Evolutionary conservation across 2,888 invertebrate species (phyloP).

Genomic region (Erynnis tages): DNA sequence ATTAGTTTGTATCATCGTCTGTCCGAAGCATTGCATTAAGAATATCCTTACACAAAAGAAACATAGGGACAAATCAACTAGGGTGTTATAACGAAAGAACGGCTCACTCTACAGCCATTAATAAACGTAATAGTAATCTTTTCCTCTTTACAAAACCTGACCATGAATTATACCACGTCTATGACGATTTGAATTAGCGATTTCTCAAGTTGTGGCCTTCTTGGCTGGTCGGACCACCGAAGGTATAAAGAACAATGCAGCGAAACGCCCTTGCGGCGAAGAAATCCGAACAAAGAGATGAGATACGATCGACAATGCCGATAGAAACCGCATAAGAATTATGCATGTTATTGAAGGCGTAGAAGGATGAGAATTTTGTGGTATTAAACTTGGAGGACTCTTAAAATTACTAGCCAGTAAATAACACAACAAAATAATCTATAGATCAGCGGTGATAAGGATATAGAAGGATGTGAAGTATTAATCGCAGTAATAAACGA

Average conservation of each 20-base stretch:
- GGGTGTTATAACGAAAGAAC: not conserved
- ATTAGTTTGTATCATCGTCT: too few species aligned
- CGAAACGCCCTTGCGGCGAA: conserved; percentile 25
- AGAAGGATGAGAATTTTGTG: not conserved
- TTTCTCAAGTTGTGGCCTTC: conserved; percentile 6
- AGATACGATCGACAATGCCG: conserved; percentile 30
- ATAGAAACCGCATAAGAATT: conserved; percentile 3
- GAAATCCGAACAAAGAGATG: conserved; percentile 33
- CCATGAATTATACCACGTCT: conserved; percentile 3
- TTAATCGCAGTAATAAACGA: too few species aligned
- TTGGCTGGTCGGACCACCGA: not conserved
- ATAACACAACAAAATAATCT: too few species aligned
- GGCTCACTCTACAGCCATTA: not conserved
- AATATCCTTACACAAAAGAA: too few species aligned
- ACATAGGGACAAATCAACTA: too few species aligned
- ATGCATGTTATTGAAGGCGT: not conserved
- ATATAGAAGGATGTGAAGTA: too few species aligned
- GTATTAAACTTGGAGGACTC: too few species aligned
- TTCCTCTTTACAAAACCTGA: not conserved
- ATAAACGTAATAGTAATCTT: not conserved
- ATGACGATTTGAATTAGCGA: not conserved
- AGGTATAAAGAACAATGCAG: conserved; percentile 32
- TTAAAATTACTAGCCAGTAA: too few species aligned
- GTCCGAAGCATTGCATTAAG: too few species aligned
- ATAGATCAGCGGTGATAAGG: too few species aligned